Percentiles rank a stretch among this genome's conserved stretches.
phyloP scores from a whole-genome alignment of 1,140 invertebrate genomes.

The Calephelis nemesis region DNA sequence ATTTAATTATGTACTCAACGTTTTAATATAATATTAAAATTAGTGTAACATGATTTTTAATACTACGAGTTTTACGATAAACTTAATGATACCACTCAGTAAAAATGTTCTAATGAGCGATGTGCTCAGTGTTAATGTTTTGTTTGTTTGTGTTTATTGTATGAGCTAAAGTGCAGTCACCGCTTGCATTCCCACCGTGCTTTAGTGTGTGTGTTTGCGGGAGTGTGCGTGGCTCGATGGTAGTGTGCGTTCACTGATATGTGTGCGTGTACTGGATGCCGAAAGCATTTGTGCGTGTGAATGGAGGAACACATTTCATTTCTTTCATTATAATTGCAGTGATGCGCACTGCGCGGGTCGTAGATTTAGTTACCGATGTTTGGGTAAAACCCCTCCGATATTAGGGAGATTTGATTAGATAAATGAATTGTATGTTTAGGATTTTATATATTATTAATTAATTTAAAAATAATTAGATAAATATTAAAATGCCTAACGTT shows the following conservation, averaged over 20 bases:
- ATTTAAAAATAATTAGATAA: neutral
- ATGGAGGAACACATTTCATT: conserved; percentile 77
- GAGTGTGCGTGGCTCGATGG: conserved; percentile 46
- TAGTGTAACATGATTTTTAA: neutral
- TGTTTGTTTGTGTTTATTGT: conserved; percentile 78
- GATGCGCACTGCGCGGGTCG: conserved; percentile 69
- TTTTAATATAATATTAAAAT: conserved; percentile 8
- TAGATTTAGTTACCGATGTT: conserved; percentile 24
- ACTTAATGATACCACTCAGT: conserved; percentile 27
- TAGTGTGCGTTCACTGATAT: conserved; percentile 44
- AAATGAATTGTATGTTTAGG: neutral
- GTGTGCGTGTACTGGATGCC: conserved; percentile 59
- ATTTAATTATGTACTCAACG: conserved; percentile 31
- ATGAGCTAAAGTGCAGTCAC: conserved; percentile 77
- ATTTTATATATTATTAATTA: neutral
- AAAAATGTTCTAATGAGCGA: conserved; percentile 47
- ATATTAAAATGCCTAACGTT: neutral
- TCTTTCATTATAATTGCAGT: conserved; percentile 73
- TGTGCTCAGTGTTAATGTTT: conserved; percentile 63
- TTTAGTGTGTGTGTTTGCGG: conserved; percentile 50
- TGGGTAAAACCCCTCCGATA: neutral
- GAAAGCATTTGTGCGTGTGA: conserved; percentile 75
- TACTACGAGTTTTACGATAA: conserved; percentile 14
- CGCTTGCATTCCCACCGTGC: conserved; percentile 72
- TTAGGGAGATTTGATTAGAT: neutral